Evolutionary conservation across 2,888 invertebrate species (phyloP).

Genomic region (Xylota segnis): DNA sequence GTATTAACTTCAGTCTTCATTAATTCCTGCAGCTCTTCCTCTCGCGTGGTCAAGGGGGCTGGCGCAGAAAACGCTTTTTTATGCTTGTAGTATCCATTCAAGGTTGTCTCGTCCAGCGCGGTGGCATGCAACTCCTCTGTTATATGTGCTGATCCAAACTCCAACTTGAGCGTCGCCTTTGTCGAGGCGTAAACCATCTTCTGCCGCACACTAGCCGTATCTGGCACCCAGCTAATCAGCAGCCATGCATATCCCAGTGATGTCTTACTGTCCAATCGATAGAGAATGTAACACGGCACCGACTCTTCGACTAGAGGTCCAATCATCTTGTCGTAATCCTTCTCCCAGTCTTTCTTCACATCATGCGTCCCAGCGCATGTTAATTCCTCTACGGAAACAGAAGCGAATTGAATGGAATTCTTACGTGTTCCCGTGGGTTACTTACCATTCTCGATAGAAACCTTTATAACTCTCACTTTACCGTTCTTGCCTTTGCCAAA

Average conservation of each 20-base stretch:
- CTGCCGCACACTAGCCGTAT: conserved; percentile 92
- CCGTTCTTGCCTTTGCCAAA: conserved; percentile 92
- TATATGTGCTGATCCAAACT: conserved; percentile 97
- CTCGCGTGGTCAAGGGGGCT: conserved; percentile 94
- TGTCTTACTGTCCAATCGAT: conserved; percentile 91
- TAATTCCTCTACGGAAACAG: conserved; percentile 88
- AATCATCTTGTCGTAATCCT: conserved; percentile 92
- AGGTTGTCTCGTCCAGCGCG: conserved; percentile 90
- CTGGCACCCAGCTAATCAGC: conserved; percentile 97
- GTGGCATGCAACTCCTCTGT: conserved; percentile 98
- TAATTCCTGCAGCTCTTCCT: conserved; percentile 93
- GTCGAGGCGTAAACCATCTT: conserved; percentile 99
- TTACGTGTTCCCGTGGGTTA: conserved; percentile 79
- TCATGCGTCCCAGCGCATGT: conserved; percentile 88
- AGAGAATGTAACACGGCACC: conserved; percentile 96
- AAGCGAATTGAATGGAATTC: not conserved
- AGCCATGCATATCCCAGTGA: conserved; percentile 96
- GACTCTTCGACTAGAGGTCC: conserved; percentile 89
- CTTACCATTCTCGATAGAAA: conserved; percentile 94
- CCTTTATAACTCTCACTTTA: conserved; percentile 91
- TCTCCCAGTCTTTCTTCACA: conserved; percentile 91
- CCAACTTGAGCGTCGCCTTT: conserved; percentile 97
- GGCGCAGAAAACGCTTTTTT: conserved; percentile 92
- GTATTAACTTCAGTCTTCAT: conserved; percentile 90
- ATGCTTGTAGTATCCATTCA: conserved; percentile 93